Percentiles rank a stretch among this genome's conserved stretches.
These are phyloP conservation scores for Bothrops jararaca DNA, from an alignment of 2,113 vertebrate genomes.

Conservation along the genomic window DNA sequence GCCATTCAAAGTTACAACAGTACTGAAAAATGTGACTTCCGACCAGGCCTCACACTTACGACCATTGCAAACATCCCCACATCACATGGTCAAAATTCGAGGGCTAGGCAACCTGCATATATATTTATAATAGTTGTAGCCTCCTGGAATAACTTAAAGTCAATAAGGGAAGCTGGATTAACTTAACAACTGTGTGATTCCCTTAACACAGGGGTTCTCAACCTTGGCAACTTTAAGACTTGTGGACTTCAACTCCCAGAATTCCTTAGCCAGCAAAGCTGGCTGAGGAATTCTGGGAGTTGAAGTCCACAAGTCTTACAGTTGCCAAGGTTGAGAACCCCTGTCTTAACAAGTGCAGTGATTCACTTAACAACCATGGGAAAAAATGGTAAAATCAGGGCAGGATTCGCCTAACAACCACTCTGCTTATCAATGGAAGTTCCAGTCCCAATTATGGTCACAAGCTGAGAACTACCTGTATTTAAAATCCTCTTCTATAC, in stretches of 20 bases:
- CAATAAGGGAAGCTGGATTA: not conserved
- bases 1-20: not conserved
- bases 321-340: too few species aligned
- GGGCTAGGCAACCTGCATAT: not conserved
- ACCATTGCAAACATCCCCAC: not conserved
- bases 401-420: not conserved
- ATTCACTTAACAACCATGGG: not conserved
- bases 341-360: not conserved
- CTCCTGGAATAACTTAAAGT: not conserved
- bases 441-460: not conserved
- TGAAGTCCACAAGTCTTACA: too few species aligned
- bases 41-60: not conserved
- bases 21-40: not conserved
- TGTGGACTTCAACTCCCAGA: too few species aligned
- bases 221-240: too few species aligned
- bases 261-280: too few species aligned
- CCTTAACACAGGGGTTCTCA: too few species aligned
- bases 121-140: not conserved
- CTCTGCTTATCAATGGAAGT: not conserved
- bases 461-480: not conserved
- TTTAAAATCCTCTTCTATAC: constrained; percentile 46
- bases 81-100: not conserved
- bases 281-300: too few species aligned
- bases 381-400: accelerated
- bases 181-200: not conserved